phyloP scores from a whole-genome alignment of 2,888 invertebrate species.

The Hydrotaea diabolus region DNA sequence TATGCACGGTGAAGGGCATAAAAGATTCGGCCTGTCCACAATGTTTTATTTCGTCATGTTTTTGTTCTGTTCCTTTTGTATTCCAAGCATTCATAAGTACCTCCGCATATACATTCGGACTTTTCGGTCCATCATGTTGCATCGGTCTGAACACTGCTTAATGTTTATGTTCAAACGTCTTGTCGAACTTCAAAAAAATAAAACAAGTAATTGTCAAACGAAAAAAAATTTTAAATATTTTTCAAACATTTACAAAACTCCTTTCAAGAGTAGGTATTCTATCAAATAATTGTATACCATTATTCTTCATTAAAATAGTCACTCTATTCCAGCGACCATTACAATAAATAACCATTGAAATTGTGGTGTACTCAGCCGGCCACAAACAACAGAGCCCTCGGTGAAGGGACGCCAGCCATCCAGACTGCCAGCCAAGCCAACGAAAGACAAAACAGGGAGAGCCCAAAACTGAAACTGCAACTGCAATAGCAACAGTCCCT shows the following conservation, averaged over 20 bases:
- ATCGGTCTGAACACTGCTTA: too few relatives aligned
- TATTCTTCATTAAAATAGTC: conserved; percentile 57
- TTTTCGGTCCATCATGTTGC: too few relatives aligned
- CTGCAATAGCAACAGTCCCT: conserved; percentile 21
- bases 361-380: conserved; percentile 45
- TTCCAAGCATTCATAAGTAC: too few relatives aligned
- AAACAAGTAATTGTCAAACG: not conserved
- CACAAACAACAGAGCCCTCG: not conserved
- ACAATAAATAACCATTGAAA: conserved; percentile 58
- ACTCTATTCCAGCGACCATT: conserved; percentile 40
- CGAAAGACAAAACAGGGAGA: not conserved
- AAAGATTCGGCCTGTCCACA: too few relatives aligned
- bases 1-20: too few relatives aligned
- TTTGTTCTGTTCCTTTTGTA: too few relatives aligned
- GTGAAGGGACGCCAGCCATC: conserved; percentile 27
- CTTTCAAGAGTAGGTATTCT: conserved; percentile 13
- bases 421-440: too few relatives aligned
- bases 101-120: too few relatives aligned
- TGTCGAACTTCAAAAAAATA: not conserved
- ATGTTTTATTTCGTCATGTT: too few relatives aligned
- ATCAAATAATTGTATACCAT: conserved; percentile 50
- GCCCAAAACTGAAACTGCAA: conserved; percentile 42
- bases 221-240: not conserved
- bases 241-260: not conserved
- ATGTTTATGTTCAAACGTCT: too few relatives aligned